Evolutionary conservation across 2,888 invertebrate species (phyloP).

Genomic region (Anodontia alba): DNA sequence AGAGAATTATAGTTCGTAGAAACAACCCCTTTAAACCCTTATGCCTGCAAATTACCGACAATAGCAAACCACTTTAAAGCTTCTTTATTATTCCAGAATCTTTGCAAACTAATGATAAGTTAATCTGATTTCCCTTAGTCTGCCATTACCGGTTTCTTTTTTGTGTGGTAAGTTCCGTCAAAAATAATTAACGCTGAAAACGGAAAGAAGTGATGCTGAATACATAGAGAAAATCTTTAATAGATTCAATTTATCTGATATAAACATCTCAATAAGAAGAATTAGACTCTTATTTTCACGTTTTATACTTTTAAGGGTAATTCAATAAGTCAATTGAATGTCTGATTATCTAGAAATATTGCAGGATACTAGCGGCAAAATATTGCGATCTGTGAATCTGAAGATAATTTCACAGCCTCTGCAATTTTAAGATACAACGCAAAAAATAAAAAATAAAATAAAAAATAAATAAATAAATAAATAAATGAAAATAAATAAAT

Average conservation of each 20-base stretch:
- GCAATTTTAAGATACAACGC: too few species aligned
- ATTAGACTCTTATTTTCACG: conserved; percentile 11
- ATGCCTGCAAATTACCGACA: conserved; percentile 17
- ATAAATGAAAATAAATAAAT: too few species aligned
- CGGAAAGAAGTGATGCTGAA: conserved; percentile 19
- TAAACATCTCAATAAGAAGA: conserved; percentile 17
- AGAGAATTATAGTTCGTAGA: too few species aligned
- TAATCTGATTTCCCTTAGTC: conserved; percentile 13
- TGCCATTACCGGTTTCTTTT: conserved; percentile 15
- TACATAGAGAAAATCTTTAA: conserved; percentile 17
- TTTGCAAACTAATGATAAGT: conserved; percentile 18
- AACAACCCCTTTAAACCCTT: not conserved
- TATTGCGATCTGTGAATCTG: not conserved
- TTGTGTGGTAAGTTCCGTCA: conserved; percentile 16
- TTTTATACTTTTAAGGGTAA: conserved; percentile 19
- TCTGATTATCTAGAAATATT: conserved; percentile 14
- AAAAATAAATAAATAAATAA: too few species aligned
- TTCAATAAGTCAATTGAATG: conserved; percentile 21
- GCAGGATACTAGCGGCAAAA: not conserved
- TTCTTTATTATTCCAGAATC: conserved; percentile 10
- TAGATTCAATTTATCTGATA: conserved; percentile 20
- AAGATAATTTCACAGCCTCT: too few species aligned
- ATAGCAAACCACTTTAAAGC: conserved; percentile 19
- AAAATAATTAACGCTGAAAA: conserved; percentile 20
- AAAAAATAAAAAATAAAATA: too few species aligned